Evolutionary conservation across 2,797 vertebrate genomes (phyloP), one percentile per base, ranked within the genome.

Genomic region (Paramormyrops hopkinsi): DNA sequence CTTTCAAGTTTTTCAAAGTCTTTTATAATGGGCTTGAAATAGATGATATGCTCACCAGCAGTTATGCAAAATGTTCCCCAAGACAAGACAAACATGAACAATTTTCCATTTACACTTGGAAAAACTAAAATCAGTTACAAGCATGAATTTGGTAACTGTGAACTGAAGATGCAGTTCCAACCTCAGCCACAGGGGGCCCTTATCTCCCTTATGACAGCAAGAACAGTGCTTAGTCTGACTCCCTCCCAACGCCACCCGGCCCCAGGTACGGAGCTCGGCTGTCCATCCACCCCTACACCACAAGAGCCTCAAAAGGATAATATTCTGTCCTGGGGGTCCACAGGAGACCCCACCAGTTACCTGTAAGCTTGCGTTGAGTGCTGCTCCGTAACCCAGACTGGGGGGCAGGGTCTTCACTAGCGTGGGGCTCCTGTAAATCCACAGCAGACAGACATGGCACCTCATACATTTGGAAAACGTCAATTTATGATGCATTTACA

Each of bases 71-170:
- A 98, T 98, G 97, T 97, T 97, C 98, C 97, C 97, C 98, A 98
- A 98, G 97, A 98, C 96, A 95, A 95, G 97, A 98, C 98, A 98
- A 99, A 99, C 98, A 98, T 99, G 98, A 97, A 98, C 98, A 97
- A 96, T 95, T 93, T 96, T 96, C 96, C 97, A 97, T 97, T 97
- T 96, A 96, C 96, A 97, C 98, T 97, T 97, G 96, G 95, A 97
- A 96, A 96, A 94, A 96, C 97, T 95, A 96, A 97, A 96, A 97
- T 98, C 97, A 97, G 97, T 97, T 97, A 97, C 94, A 29, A 25
- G 25, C 62, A 65, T 29, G 22, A 65, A 29, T 65, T 29, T 65
- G 2, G 29, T 29, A 12, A 94, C 94, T 94, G 2, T 44, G 48
- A 62, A 44, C 37, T 89, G 53, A 33, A 59, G 33, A 41, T 41